Evolutionary conservation across 2,797 vertebrate genomes (phyloP).

Genomic region (Glossophaga mutica): DNA sequence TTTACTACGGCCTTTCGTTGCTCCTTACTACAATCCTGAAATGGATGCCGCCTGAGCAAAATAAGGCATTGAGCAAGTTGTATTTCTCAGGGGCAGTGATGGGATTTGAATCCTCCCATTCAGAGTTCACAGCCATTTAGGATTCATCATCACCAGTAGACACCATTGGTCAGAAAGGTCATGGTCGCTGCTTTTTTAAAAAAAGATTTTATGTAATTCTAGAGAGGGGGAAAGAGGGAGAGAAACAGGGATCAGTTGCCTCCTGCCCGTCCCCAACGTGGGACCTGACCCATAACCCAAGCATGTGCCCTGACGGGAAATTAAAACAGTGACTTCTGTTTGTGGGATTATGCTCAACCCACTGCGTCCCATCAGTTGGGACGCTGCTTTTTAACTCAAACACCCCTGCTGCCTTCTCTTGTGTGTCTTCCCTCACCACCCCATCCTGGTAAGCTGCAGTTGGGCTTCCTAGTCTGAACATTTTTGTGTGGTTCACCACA

Average conservation of each 20-base stretch:
- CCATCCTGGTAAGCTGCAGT: neutral
- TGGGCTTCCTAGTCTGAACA: neutral
- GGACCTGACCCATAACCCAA: neutral
- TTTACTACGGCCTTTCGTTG: rapidly evolving
- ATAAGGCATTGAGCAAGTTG: neutral
- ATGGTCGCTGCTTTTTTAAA: too few species aligned
- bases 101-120: neutral
- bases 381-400: neutral
- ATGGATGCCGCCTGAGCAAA: neutral
- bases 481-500: conserved; percentile 26
- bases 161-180: neutral
- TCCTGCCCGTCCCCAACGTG: neutral
- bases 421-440: neutral
- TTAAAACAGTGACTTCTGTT: neutral
- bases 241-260: neutral
- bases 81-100: neutral
- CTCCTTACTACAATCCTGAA: neutral
- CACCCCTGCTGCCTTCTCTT: neutral
- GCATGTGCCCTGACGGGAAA: neutral
- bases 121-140: neutral
- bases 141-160: too few species aligned
- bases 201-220: neutral
- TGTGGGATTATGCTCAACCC: neutral
- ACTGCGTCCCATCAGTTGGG: neutral
- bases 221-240: neutral